A percentile compares a stretch with the other conserved stretches of the same genome.
Conservation (phyloP, 2,797 vertebrate genomes). For the Mallotus villosus region DNA sequence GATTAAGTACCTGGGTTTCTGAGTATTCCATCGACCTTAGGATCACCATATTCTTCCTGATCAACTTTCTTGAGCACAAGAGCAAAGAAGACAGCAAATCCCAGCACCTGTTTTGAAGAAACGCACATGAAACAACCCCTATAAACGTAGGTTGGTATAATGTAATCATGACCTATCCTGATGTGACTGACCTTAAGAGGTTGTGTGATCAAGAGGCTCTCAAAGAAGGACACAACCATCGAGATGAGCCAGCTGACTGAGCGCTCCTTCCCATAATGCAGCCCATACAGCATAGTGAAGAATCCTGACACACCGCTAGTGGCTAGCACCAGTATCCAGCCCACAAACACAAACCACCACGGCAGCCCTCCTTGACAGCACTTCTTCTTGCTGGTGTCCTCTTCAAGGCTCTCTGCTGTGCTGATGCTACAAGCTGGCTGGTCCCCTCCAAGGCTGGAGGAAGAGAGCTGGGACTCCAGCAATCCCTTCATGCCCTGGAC, state of each 20-base stretch:
- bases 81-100: constrained; percentile 95
- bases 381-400: constrained; percentile 59
- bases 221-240: constrained; percentile 90
- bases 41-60: constrained; percentile 84
- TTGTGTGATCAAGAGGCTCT: constrained; percentile 93
- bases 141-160: too few relatives aligned
- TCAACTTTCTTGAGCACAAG: constrained; percentile 90
- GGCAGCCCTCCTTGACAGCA: constrained; percentile 78
- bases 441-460: constrained; percentile 53
- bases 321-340: constrained; percentile 84
- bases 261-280: constrained; percentile 89
- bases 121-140: constrained; percentile 9
- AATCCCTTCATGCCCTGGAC: constrained; percentile 83
- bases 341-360: constrained; percentile 92
- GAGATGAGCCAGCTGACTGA: constrained; percentile 95
- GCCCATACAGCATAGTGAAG: constrained; percentile 93
- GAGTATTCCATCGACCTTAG: constrained; percentile 69
- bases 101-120: constrained; percentile 81
- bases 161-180: background rate
- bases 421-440: constrained; percentile 56
- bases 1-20: constrained; percentile 71
- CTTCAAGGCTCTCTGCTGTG: constrained; percentile 52
- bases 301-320: constrained; percentile 87
- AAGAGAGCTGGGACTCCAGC: constrained; percentile 68
- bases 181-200: constrained; percentile 86